A percentile compares a stretch with the other conserved stretches of the same genome.
Evolutionary conservation across 2,888 invertebrate species (phyloP).

Genomic region (Rhaphigaster nebulosa): DNA sequence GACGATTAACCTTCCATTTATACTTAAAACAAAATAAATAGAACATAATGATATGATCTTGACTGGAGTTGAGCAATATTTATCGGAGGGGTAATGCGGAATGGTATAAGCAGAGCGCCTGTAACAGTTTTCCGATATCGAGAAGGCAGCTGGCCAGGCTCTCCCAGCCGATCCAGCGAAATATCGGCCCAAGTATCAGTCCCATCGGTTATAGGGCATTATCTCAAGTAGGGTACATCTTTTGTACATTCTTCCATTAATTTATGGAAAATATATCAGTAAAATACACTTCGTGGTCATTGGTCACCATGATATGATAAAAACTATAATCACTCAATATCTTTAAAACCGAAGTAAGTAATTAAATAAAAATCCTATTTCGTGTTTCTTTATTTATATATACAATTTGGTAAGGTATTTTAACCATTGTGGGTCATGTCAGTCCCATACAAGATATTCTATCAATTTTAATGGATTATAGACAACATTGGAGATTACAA

Average conservation of each 20-base stretch:
- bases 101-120: constrained; percentile 50
- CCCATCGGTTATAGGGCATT: constrained; percentile 9
- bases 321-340: too few species aligned
- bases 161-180: not conserved
- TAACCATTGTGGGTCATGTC: too few species aligned
- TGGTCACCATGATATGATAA: not conserved
- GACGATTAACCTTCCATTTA: too few species aligned
- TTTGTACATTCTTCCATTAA: not conserved
- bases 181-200: constrained; percentile 20
- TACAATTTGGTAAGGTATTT: too few species aligned
- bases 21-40: not conserved
- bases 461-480: too few species aligned
- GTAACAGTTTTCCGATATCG: constrained; percentile 50
- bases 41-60: not conserved
- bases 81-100: constrained; percentile 18
- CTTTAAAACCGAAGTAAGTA: too few species aligned
- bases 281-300: not conserved
- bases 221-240: not conserved
- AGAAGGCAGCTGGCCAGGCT: constrained; percentile 38
- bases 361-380: too few species aligned
- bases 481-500: too few species aligned
- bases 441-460: too few species aligned
- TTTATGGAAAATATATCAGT: not conserved
- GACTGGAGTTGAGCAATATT: not conserved
- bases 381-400: too few species aligned